Evolutionary conservation across 1,140 invertebrate species (phyloP).

Genomic region (Zaprionus taronus): DNA sequence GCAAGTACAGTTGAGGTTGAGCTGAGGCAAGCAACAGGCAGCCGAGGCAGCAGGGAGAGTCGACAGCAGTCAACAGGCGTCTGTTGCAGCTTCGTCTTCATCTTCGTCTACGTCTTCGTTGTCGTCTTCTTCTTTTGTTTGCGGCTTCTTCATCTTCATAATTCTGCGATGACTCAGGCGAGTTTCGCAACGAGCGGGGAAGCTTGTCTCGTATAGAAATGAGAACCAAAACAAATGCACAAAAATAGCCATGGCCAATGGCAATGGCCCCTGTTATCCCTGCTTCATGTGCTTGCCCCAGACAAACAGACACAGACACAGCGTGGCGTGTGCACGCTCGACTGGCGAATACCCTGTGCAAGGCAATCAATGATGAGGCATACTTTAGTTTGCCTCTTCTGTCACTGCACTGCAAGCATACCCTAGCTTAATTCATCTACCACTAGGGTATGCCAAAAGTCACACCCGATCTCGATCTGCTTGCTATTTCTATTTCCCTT

Average conservation of each 20-base stretch:
- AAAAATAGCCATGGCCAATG: constrained; percentile 57
- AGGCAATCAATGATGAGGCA: neutral
- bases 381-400: too few species aligned
- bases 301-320: constrained; percentile 3
- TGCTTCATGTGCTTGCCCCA: constrained; percentile 14
- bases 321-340: neutral
- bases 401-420: too few species aligned
- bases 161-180: constrained; percentile 57
- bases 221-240: constrained; percentile 78
- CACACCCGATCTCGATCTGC: neutral
- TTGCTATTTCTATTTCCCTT: neutral
- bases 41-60: constrained; percentile 9
- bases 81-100: constrained; percentile 27
- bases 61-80: constrained; percentile 52
- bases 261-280: constrained; percentile 31
- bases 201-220: constrained; percentile 53
- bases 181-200: constrained; percentile 10
- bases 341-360: constrained; percentile 7
- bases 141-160: constrained; percentile 5
- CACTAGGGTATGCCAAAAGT: neutral
- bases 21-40: constrained; percentile 25
- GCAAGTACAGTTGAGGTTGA: constrained; percentile 74
- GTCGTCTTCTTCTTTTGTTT: neutral
- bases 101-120: constrained; percentile 13
- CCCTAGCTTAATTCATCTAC: too few species aligned